Conservation (phyloP, 1,140 invertebrate species). For the Cydia fagiglandana region DNA sequence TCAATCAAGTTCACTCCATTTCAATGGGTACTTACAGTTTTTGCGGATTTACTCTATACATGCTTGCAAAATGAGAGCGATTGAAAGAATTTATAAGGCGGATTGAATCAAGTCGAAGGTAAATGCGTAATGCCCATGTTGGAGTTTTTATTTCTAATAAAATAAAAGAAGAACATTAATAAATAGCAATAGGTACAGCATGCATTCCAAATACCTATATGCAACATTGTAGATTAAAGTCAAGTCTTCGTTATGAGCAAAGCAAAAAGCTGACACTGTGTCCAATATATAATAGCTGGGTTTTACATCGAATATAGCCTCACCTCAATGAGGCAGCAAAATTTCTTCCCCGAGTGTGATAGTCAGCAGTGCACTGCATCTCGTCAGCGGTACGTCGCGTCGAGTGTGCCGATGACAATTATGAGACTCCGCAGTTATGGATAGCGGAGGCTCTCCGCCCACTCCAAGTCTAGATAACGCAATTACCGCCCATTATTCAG, state of each 20-base stretch:
- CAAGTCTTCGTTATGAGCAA: too few species aligned
- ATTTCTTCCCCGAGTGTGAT: neutral
- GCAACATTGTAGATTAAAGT: too few species aligned
- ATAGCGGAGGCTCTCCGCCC: slow-evolving; percentile 57
- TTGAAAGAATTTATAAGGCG: neutral
- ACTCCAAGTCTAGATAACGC: slow-evolving; percentile 66
- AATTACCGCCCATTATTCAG: slow-evolving; percentile 71
- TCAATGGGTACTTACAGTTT: slow-evolving; percentile 34
- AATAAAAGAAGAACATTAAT: neutral
- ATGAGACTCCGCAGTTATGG: slow-evolving; percentile 64
- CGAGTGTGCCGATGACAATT: slow-evolving; percentile 63
- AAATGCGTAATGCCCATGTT: neutral
- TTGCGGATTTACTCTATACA: slow-evolving; percentile 25
- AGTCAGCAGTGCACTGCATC: slow-evolving; percentile 21
- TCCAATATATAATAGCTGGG: too few species aligned
- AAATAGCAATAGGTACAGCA: too few species aligned
- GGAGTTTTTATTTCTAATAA: neutral
- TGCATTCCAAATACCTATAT: too few species aligned
- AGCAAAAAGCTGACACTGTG: too few species aligned
- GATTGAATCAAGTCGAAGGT: neutral
- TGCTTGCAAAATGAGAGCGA: slow-evolving; percentile 22
- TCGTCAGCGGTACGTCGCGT: slow-evolving; percentile 16
- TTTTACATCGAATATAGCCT: too few species aligned
- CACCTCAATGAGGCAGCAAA: neutral
- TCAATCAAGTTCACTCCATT: slow-evolving; percentile 40